phyloP scores from a whole-genome alignment of 2,113 vertebrate species.

The Hippoglossus stenolepis region DNA sequence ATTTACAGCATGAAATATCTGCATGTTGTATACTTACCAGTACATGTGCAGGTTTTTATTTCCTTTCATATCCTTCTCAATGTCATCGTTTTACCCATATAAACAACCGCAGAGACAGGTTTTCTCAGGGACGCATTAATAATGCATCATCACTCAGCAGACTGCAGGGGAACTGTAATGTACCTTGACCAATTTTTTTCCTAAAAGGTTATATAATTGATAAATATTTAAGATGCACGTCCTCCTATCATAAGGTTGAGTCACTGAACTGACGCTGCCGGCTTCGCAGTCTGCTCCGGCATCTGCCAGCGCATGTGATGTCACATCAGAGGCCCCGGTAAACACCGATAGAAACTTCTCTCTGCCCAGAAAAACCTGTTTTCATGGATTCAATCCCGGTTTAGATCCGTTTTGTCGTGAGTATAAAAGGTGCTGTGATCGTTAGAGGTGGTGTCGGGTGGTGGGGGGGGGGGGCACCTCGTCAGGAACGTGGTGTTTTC shows the following conservation, averaged over 20 bases:
- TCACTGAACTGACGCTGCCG: constrained; percentile 18
- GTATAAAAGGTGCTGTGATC: constrained; percentile 36
- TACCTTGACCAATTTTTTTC: constrained; percentile 38
- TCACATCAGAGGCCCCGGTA: constrained; percentile 62
- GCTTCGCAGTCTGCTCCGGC: constrained; percentile 55
- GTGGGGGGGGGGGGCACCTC: neutral
- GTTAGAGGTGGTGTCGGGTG: constrained; percentile 36
- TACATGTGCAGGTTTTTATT: neutral
- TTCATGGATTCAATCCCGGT: constrained; percentile 47
- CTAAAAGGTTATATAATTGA: constrained; percentile 41
- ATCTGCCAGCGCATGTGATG: constrained; percentile 58
- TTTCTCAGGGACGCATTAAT: constrained; percentile 39
- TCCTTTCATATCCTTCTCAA: constrained; percentile 24
- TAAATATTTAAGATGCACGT: constrained; percentile 60
- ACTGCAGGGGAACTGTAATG: constrained; percentile 33
- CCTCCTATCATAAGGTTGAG: constrained; percentile 49
- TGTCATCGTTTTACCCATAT: constrained; percentile 19
- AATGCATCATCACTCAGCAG: constrained; percentile 48
- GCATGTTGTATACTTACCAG: neutral
- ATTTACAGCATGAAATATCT: constrained; percentile 12
- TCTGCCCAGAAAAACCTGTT: constrained; percentile 48
- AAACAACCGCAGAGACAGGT: constrained; percentile 24
- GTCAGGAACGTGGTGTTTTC: neutral
- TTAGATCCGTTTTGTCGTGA: constrained; percentile 44
- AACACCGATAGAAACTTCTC: constrained; percentile 67